Evolutionary conservation across 2,797 vertebrate genomes (phyloP), one percentile per base, ranked within the genome.

Genomic region (Gymnothorax reevesii): DNA sequence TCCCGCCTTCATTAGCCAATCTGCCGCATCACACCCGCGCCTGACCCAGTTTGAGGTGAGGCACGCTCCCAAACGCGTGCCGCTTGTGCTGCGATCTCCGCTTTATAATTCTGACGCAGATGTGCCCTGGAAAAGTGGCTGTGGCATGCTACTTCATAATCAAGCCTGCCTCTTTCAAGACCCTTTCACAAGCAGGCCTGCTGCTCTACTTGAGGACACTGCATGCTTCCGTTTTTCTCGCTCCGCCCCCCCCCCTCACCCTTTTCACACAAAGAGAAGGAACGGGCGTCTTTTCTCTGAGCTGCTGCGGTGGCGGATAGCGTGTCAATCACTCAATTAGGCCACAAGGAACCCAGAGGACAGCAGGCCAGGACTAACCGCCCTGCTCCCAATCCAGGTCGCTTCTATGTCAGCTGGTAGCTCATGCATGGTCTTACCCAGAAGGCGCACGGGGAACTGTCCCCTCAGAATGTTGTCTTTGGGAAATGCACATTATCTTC

Each of bases 401-500:
- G 2, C 77, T 55, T n/a, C 4, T 15, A 1, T 83, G 77, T 42
- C 55, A 42, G 73, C 25, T 69, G 55, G n/a, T 57, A 6, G 60
- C 62, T 73, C 27, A 12, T 20, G 54, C 55, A 13, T 62, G 17
- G 77, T 42, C 62, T 22, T 57, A 59, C 80, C 57, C 59, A 2
- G 13, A n/a, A 54, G 59, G 42, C 20, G 27, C 20, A 20, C 27
- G 75, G 82, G 82, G 77, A 83, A 33, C n/a, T 22, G 66, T 83
- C 82, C 66, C 10, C 33, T 13, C 82, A 15, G n/a, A 4, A 54
- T 83, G 75, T 85, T 80, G 82, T 85, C 77, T 73, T 85, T 33
- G 77, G 64, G 92, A 92, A 88, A 71, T 91, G 87, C 83, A 92
- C 89, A 92, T 88, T 90, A 85, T 90, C 87, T 84, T 84, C 84